Percentiles rank a stretch among this genome's conserved stretches.
phyloP scores from a whole-genome alignment of 1,140 invertebrate genomes.

The Trichoplusia ni region DNA sequence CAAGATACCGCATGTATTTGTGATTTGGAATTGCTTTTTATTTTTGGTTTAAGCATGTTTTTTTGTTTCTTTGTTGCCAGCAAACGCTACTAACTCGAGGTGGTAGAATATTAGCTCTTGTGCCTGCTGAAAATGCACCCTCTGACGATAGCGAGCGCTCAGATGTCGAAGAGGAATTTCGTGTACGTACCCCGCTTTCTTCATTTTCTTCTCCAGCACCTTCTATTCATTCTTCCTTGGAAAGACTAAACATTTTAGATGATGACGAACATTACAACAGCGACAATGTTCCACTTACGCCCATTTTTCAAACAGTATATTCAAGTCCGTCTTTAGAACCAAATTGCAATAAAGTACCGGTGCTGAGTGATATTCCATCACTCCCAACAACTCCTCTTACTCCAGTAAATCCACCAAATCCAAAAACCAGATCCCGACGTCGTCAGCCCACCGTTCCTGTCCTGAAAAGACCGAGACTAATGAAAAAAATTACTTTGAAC shows the following conservation, averaged over 20 bases:
- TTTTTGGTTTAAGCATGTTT: conserved; percentile 27
- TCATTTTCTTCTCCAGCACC: conserved; percentile 25
- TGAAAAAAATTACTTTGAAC: conserved; percentile 18
- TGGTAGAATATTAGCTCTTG: conserved; percentile 40
- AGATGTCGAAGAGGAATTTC: conserved; percentile 26
- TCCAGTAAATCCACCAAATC: conserved; percentile 26
- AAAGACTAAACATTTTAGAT: conserved; percentile 14
- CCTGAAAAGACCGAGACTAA: no score
- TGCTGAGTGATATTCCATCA: conserved; percentile 36
- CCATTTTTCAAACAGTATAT: conserved; percentile 36
- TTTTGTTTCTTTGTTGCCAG: conserved; percentile 29
- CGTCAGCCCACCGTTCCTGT: no score
- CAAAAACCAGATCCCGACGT: not conserved
- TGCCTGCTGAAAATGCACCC: conserved; percentile 38
- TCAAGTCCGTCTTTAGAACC: conserved; percentile 36
- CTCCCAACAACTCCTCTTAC: conserved; percentile 32
- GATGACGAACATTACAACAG: conserved; percentile 6
- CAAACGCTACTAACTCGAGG: conserved; percentile 33
- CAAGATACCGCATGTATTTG: conserved; percentile 23
- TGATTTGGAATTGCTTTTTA: conserved; percentile 28
- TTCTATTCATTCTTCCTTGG: conserved; percentile 11
- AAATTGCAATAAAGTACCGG: conserved; percentile 33
- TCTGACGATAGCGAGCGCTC: conserved; percentile 38
- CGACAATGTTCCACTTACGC: conserved; percentile 39
- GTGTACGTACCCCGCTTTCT: not conserved